phyloP scores from a whole-genome alignment of 2,888 invertebrate genomes.

The Cephus pygmeus region DNA sequence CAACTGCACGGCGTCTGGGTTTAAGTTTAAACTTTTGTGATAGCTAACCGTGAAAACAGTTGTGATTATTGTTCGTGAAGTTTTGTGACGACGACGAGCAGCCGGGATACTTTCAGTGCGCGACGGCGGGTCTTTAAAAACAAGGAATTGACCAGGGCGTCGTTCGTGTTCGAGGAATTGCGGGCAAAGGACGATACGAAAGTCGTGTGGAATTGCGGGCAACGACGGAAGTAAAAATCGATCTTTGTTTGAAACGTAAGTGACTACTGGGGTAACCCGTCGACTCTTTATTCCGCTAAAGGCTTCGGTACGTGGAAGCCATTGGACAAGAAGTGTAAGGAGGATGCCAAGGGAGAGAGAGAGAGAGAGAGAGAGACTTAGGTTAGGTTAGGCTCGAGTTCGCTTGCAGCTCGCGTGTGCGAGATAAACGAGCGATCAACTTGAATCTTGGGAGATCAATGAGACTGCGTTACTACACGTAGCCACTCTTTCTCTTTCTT shows the following conservation, averaged over 20 bases:
- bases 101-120: no score
- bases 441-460: constrained; percentile 31
- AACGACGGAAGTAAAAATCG: neutral
- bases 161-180: neutral
- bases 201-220: neutral
- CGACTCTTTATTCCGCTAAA: neutral
- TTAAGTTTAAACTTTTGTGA: neutral
- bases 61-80: no score
- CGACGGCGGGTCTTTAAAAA: no score
- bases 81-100: no score
- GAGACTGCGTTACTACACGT: constrained; percentile 47
- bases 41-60: neutral
- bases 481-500: constrained; percentile 19
- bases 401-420: constrained; percentile 24
- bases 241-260: neutral
- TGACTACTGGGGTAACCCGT: neutral
- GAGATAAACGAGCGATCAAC: constrained; percentile 30
- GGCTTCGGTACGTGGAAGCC: neutral
- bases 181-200: neutral
- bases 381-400: constrained; percentile 4
- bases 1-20: neutral
- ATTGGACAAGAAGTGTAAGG: neutral
- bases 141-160: neutral
- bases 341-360: neutral
- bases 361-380: neutral